Conservation (phyloP, 64 coral and sea anemone genomes). For the Trachythela sp. region DNA sequence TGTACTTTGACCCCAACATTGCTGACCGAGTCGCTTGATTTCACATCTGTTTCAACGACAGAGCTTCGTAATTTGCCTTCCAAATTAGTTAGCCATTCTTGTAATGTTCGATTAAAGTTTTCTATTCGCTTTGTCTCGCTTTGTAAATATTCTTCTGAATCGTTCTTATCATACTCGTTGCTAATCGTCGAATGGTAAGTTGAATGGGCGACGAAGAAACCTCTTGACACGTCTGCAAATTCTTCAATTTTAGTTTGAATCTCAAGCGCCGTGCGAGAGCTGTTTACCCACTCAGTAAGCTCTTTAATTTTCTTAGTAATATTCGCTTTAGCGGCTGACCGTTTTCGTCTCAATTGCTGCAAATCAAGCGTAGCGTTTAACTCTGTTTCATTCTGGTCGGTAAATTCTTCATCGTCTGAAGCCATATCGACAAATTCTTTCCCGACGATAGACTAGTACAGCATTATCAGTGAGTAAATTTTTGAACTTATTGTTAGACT, state of each 20-base stretch:
- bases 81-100: not conserved
- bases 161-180: not conserved
- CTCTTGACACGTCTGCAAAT: not conserved
- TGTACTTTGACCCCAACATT: not conserved
- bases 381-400: not conserved
- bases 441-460: not conserved
- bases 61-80: not conserved
- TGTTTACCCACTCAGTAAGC: not conserved
- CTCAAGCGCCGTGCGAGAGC: not conserved
- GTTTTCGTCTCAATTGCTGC: not conserved
- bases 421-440: not conserved
- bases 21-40: not conserved
- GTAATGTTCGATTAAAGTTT: not conserved
- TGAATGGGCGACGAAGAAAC: not conserved
- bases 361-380: not conserved
- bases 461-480: not conserved
- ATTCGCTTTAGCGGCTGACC: not conserved
- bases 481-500: slow-evolving; percentile 1
- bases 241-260: not conserved
- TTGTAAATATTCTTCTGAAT: slow-evolving; percentile 2
- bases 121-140: not conserved
- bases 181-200: not conserved
- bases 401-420: not conserved
- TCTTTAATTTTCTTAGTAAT: not conserved
- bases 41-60: not conserved